Evolutionary conservation across 2,113 vertebrate genomes (phyloP), one percentile per base, ranked within the genome.

Genomic region (Megaptera novaeangliae): DNA sequence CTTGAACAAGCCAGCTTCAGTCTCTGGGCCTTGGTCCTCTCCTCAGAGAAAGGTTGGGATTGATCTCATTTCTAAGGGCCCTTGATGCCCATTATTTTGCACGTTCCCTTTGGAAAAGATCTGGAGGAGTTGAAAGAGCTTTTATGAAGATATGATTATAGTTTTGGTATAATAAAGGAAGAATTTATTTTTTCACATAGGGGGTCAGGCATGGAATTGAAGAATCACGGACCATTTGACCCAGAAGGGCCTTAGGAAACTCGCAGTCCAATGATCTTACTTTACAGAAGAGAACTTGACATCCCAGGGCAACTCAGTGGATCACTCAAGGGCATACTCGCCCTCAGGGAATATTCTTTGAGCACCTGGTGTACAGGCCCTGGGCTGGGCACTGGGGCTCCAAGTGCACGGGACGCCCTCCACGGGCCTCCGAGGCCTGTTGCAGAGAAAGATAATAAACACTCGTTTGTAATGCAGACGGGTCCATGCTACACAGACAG

Each of bases 101-200:
- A 91, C 6, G 3, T 74, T 92, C 63, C 74, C 31, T 95, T 94
- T 92, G 94, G 92, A 92, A 94, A 97, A 87, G 46, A 97, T 89
- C 59, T 88, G 68, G 36, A 90, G 88, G 75, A 84, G 6, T 9
- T 92, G 63, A 92, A 92, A 96, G 93, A 89, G 52, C n/a, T 96
- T 96, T 92, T 80, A 52, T 3, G 36, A 92, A 96, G 94, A 96
- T 87, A 90, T 0, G 1, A 81, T 92, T 90, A 84, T 44, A 68
- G 59, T 92, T 95, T 74, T 80, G 66, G 93, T 87, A 83, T 90
- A 92, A 92, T 83, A 94, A 96, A 63, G 39, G 31, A 83, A 93
- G 74, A 34, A 34, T 29, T 49, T 5, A 64, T 75, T 80, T 80
- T 88, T 88, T 72, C 46, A 34, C 46, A 71, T 39, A 85, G 52